Evolutionary conservation across 2,888 invertebrate genomes (phyloP), one percentile per base, ranked within the genome.

Genomic region (Slavum lentiscoides): DNA sequence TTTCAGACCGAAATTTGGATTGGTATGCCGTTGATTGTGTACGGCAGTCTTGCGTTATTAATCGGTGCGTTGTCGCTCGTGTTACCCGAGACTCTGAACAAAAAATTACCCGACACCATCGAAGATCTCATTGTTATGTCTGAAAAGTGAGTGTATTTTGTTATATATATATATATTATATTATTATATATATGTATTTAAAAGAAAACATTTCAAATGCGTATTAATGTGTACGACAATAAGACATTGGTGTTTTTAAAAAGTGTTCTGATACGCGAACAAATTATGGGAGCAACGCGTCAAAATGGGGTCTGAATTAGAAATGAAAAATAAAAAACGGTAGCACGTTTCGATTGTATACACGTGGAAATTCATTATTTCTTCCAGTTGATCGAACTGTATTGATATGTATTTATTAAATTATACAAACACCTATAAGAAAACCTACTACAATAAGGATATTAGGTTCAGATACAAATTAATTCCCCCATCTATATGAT

Each of bases 11-110:
- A 89, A 83, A 86, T 88, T 83, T 73, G 43, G 59, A 23, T 61
- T 1, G 90, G 90, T 3, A 85, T 91, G 61, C 91, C 91, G 1
- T 86, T 90, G 67, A 86, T 91, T 43, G 88, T 91, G 83, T 91
- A 90, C 84, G 91, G 91, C 72, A 85, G 87, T 17, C 86, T 89
- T 70, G 87, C 90, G 1, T 86, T 91, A n/a, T 83, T 87, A 43
- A 90, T 90, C 13, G 91, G 91, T 23, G 77, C 88, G 3, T 85
- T 90, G 81, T 89, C 90, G 0, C 86, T 91, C 55, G 85, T 90
- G 49, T 86, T 92, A 68, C 92, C 92, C 1, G 92, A 92, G 87
- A 92, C 92, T 0, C 86, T 90, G 72, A 90, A 91, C 83, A 89
- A 88, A 84, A 89, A 89, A 83, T 86, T 92, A 77, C 92, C 92